Base-by-base conservation (phyloP, 2,797 vertebrate species). In the Myotis daubentonii region DNA sequence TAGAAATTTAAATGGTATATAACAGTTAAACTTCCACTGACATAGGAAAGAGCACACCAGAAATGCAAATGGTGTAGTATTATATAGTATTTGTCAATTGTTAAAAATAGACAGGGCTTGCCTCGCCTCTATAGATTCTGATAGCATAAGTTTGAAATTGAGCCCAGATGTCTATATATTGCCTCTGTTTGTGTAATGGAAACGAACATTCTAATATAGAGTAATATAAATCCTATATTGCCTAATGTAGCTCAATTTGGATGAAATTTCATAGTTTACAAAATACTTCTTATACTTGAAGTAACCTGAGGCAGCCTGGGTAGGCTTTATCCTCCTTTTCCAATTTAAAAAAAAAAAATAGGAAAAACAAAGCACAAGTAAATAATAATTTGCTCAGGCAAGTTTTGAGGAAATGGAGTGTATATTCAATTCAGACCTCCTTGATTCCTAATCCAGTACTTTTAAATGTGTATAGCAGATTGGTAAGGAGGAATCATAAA, bases 181-280 rank as follows among this genome's bases (percentile, higher is more conserved):
- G 7, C 22, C 6, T 82, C 19, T 92, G 7, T 76, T 93, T 91
- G 38, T 41, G 62, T 76, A 94, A 74, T 70, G 6, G 41, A 82
- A 96, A 65, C 85, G 3, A 92, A 87, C 28, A 81, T 87, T 87
- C 16, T 89, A 87, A 53, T 93, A 80, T 53, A 91, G 30, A 82
- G 19, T 78, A 20, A 75, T 71, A 68, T 51, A 86, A 62, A 86
- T 72, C 22, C 15, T 60, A 86, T 86, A 17, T 53, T 90, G 36
- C 10, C 65, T 86, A 44, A 47, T 87, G 78, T 75, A 91, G 33
- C 38, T 94, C 60, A 75, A 38, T 93, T 87, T 87, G 60, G 19
- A 55, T 79, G 23, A 16, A 94, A 90, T 36, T 66, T 74, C 66
- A 84, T 86, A 57, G 22, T 94, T 88, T 93, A 79, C 6, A 86